Evolutionary conservation across 1,140 invertebrate species (phyloP).

Genomic region (Drosophila miranda): DNA sequence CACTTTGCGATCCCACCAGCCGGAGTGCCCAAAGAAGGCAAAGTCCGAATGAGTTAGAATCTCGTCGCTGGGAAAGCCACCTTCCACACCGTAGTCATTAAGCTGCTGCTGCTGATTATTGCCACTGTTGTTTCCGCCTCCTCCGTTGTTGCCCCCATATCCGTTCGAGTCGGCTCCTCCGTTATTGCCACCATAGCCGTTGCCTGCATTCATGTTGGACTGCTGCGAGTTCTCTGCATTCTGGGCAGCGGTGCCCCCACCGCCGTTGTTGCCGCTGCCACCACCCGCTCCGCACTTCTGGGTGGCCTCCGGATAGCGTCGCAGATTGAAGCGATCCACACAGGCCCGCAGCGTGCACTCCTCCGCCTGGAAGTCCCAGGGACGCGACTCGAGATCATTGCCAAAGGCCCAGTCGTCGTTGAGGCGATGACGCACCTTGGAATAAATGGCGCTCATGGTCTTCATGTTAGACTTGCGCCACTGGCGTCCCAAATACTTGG

Average conservation of each 20-base stretch:
- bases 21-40: constrained; percentile 79
- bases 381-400: constrained; percentile 98
- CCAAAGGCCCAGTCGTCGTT: constrained; percentile 99
- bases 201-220: constrained; percentile 68
- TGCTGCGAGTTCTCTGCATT: constrained; percentile 72
- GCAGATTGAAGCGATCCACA: constrained; percentile 97
- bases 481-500: constrained; percentile 98
- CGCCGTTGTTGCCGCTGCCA: constrained; percentile 40
- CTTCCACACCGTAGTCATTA: constrained; percentile 77
- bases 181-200: constrained; percentile 46
- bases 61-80: constrained; percentile 79
- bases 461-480: constrained; percentile 99
- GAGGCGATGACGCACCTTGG: constrained; percentile 96
- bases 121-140: constrained; percentile 33
- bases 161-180: constrained; percentile 54
- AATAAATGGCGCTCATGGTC: constrained; percentile 99
- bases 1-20: constrained; percentile 84
- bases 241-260: constrained; percentile 63
- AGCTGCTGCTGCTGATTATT: constrained; percentile 76
- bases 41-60: constrained; percentile 79
- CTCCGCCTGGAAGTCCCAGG: constrained; percentile 99
- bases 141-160: constrained; percentile 47
- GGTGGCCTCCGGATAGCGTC: constrained; percentile 88
- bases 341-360: constrained; percentile 96
- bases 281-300: constrained; percentile 72